Evolutionary conservation across 2,797 vertebrate species (phyloP).

Genomic region (Dipus sagitta): DNA sequence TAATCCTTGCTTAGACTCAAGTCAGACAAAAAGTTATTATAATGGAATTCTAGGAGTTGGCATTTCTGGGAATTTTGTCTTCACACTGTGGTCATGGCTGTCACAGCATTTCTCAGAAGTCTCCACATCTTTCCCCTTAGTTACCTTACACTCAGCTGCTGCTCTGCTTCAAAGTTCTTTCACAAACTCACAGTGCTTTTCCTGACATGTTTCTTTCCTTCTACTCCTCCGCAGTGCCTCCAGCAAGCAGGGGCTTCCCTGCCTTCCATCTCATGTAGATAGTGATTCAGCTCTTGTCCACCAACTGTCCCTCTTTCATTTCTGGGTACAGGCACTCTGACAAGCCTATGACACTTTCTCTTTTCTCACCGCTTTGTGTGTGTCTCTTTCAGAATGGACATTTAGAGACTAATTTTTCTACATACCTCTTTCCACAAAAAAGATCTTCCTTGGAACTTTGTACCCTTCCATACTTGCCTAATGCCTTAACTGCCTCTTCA

Average conservation of each 20-base stretch:
- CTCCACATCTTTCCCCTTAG: not conserved
- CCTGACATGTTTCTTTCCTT: not conserved
- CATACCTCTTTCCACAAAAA: not conserved
- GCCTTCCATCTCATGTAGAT: rapidly evolving
- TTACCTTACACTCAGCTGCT: not conserved
- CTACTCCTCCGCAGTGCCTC: not conserved
- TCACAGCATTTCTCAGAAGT: not conserved
- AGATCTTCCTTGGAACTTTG: not conserved
- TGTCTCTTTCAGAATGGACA: not conserved
- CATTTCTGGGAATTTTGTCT: not conserved
- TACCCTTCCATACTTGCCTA: not conserved
- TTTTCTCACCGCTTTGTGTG: not conserved
- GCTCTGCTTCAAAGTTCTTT: not conserved
- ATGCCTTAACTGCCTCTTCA: not conserved
- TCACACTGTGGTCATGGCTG: not conserved
- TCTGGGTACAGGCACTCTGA: not conserved
- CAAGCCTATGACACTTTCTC: not conserved
- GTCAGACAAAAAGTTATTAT: not conserved
- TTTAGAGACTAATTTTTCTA: not conserved
- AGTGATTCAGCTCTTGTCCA: rapidly evolving
- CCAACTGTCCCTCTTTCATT: rapidly evolving
- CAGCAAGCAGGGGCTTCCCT: rapidly evolving
- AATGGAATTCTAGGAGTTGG: not conserved
- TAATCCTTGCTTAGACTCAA: not conserved
- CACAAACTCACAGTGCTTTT: not conserved